These are phyloP conservation scores for Mesocricetus auratus DNA, from an alignment of 2,113 vertebrate species.

Conservation along the genomic window DNA sequence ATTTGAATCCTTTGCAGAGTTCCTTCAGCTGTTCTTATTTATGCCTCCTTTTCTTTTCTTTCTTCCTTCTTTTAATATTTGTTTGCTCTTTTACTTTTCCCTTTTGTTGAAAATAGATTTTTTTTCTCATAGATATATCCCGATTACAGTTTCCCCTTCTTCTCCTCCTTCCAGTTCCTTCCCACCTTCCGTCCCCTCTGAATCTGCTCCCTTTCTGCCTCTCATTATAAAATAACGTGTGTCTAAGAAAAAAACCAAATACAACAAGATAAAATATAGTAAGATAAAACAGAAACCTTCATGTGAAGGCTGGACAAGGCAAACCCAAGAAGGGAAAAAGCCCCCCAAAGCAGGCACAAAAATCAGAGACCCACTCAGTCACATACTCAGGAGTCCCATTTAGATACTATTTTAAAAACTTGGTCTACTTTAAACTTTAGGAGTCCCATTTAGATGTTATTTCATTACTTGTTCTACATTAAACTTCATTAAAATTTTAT, in stretches of 20 bases:
- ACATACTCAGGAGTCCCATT: neutral
- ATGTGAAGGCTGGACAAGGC: neutral
- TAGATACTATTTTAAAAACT: no score
- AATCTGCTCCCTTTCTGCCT: neutral
- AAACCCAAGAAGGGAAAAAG: neutral
- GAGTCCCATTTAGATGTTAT: neutral
- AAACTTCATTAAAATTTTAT: neutral
- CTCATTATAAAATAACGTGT: neutral
- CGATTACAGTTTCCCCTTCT: neutral
- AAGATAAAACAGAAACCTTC: neutral
- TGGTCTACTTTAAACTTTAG: neutral
- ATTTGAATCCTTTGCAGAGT: neutral
- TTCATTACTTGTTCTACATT: neutral
- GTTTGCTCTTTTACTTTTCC: neutral
- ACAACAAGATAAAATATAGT: neutral
- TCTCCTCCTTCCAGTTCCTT: neutral
- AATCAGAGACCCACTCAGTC: neutral
- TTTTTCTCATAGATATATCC: neutral
- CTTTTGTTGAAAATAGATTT: neutral
- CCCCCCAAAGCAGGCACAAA: neutral
- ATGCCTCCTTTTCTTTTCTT: neutral
- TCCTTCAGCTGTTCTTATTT: neutral
- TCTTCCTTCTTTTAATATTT: neutral
- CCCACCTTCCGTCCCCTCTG: rapidly evolving
- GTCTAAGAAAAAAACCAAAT: neutral